phyloP scores from a whole-genome alignment of 2,113 vertebrate species.

The Numida meleagris region DNA sequence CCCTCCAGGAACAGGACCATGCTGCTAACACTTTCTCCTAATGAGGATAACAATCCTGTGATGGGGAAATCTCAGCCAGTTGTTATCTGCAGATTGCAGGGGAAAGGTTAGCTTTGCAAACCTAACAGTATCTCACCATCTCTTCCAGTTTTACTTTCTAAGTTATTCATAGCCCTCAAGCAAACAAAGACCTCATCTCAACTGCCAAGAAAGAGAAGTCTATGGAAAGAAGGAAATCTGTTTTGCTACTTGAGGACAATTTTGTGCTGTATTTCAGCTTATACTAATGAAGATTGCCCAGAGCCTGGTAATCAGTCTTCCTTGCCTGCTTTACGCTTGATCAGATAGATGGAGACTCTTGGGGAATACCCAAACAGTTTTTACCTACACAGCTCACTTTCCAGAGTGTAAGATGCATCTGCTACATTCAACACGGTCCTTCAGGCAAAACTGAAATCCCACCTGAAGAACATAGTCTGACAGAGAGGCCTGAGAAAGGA shows the following conservation, averaged over 20 bases:
- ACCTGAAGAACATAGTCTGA: not conserved
- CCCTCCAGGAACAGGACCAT: constrained; percentile 31
- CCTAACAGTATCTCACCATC: not conserved
- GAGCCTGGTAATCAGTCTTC: not conserved
- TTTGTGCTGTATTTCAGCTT: not conserved
- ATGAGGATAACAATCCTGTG: constrained; percentile 18
- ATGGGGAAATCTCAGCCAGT: not conserved
- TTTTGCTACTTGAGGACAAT: not conserved
- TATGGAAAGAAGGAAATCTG: not conserved
- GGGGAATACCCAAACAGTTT: not conserved
- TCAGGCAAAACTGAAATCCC: not conserved
- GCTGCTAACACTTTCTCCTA: constrained; percentile 44
- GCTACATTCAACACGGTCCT: not conserved
- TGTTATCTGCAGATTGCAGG: constrained; percentile 21
- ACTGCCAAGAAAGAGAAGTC: not conserved
- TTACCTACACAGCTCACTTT: not conserved
- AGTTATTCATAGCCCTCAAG: not conserved
- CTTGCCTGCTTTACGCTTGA: not conserved
- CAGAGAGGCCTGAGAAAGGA: not conserved
- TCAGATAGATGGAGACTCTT: not conserved
- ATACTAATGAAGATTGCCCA: not conserved
- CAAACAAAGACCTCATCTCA: not conserved
- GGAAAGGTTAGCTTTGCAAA: constrained; percentile 29
- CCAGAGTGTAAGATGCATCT: not conserved
- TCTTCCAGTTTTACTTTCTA: not conserved